phyloP scores from a whole-genome alignment of 2,797 vertebrate species.

The Triplophysa bombifrons region DNA sequence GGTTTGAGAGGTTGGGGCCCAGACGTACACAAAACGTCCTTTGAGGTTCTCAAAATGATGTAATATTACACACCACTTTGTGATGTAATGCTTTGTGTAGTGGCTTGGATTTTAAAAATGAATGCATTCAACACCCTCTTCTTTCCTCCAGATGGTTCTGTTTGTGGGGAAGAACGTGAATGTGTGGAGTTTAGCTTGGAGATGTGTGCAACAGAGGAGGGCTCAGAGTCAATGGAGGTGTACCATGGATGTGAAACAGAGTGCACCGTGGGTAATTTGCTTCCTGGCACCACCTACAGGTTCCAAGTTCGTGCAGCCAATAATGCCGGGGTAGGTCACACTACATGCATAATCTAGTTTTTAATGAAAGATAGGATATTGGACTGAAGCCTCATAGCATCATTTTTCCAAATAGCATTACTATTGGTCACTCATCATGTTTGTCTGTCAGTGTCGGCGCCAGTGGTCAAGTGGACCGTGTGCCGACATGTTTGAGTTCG shows the following conservation, averaged over 20 bases:
- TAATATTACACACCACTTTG: background rate
- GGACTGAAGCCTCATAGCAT: no score
- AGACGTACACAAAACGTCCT: background rate
- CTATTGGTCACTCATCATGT: no score
- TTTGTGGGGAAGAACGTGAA: constrained; percentile 75
- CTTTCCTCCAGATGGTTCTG: constrained; percentile 55
- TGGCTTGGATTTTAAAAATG: background rate
- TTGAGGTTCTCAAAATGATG: background rate
- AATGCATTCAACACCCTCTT: background rate
- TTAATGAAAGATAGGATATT: background rate
- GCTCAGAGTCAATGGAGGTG: constrained; percentile 79
- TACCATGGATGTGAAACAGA: constrained; percentile 87
- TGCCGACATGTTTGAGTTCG: no score
- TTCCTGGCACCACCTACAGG: constrained; percentile 87
- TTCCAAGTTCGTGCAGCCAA: constrained; percentile 90
- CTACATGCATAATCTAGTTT: background rate
- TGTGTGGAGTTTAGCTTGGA: constrained; percentile 90
- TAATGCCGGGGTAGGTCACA: constrained; percentile 87
- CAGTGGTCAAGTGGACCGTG: no score
- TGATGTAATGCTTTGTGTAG: background rate
- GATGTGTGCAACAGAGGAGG: constrained; percentile 81
- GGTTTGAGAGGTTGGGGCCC: constrained; percentile 10
- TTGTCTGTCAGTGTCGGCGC: no score
- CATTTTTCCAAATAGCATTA: no score
- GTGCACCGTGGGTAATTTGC: constrained; percentile 88